These are phyloP conservation scores for Cyclophora albipunctata DNA, from an alignment of 2,888 invertebrate species.

Conservation along the genomic window DNA sequence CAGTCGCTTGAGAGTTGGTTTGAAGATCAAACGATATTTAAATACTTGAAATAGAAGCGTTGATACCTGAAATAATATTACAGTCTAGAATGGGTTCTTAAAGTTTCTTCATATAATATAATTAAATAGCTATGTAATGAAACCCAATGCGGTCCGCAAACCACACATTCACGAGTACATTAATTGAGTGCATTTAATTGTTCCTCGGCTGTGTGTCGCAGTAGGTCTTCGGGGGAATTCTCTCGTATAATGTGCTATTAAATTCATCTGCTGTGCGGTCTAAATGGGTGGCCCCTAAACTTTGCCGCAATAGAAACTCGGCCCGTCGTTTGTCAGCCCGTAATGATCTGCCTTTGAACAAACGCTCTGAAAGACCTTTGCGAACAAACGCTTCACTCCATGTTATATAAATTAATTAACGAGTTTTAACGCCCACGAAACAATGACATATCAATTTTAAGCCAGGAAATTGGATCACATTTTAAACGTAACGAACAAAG, in stretches of 20 bases:
- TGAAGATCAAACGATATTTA: constrained; percentile 8
- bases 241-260: constrained; percentile 28
- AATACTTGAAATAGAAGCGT: too few species aligned
- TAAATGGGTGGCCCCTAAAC: constrained; percentile 32
- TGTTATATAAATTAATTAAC: constrained; percentile 25
- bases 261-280: constrained; percentile 32
- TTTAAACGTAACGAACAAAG: constrained; percentile 11
- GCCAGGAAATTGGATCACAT: constrained; percentile 14
- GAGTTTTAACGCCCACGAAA: constrained; percentile 17
- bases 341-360: constrained; percentile 31
- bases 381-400: constrained; percentile 7
- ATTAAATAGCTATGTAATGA: too few species aligned
- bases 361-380: constrained; percentile 16
- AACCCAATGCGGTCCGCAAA: too few species aligned
- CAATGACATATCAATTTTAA: constrained; percentile 22
- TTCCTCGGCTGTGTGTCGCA: background rate
- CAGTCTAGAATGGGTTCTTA: too few species aligned
- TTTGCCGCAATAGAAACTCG: constrained; percentile 31
- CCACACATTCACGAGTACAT: too few species aligned
- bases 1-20: constrained; percentile 10
- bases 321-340: constrained; percentile 35
- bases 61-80: too few species aligned
- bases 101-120: too few species aligned
- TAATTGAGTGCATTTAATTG: constrained; percentile 6
- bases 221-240: constrained; percentile 28